These are phyloP conservation scores for Drosophila maculinotata DNA, from an alignment of 2,888 invertebrate genomes.

Conservation along the genomic window DNA sequence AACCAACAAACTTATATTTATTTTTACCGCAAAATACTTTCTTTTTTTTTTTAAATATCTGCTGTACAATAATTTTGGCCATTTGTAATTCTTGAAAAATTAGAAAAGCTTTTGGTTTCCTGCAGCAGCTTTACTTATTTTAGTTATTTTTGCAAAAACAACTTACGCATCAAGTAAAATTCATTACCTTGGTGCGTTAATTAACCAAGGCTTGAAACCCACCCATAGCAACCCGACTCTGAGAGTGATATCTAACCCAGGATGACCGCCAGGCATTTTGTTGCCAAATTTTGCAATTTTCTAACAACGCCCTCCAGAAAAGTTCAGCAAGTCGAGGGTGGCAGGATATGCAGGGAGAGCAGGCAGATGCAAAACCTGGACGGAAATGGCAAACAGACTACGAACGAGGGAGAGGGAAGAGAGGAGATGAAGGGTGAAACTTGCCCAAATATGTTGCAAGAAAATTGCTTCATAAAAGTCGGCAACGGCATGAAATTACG, in stretches of 20 bases:
- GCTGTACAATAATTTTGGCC: too few species aligned
- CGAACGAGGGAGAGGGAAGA: conserved; percentile 3
- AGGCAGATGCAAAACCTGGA: conserved; percentile 13
- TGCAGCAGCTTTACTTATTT: too few species aligned
- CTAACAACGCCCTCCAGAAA: conserved; percentile 22
- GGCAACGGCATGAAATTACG: conserved; percentile 59
- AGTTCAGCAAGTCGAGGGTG: conserved; percentile 45
- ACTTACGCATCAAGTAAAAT: conserved; percentile 28
- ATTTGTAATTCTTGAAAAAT: too few species aligned
- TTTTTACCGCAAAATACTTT: too few species aligned
- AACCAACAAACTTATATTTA: too few species aligned
- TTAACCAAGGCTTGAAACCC: conserved; percentile 44
- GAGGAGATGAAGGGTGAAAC: not conserved
- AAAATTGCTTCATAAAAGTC: conserved; percentile 57
- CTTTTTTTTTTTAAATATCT: too few species aligned
- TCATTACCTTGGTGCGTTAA: conserved; percentile 38
- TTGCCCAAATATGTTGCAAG: conserved; percentile 60
- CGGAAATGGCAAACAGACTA: conserved; percentile 44
- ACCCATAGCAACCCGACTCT: conserved; percentile 4
- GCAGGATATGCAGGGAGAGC: conserved; percentile 1
- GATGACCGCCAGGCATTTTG: conserved; percentile 50
- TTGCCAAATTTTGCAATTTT: conserved; percentile 52
- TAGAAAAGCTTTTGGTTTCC: too few species aligned
- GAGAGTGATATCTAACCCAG: conserved; percentile 2
- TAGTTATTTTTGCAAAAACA: conserved; percentile 15